Evolutionary conservation across 2,113 vertebrate genomes (phyloP), one percentile per base, ranked within the genome.

Genomic region (Phyllostomus discolor): DNA sequence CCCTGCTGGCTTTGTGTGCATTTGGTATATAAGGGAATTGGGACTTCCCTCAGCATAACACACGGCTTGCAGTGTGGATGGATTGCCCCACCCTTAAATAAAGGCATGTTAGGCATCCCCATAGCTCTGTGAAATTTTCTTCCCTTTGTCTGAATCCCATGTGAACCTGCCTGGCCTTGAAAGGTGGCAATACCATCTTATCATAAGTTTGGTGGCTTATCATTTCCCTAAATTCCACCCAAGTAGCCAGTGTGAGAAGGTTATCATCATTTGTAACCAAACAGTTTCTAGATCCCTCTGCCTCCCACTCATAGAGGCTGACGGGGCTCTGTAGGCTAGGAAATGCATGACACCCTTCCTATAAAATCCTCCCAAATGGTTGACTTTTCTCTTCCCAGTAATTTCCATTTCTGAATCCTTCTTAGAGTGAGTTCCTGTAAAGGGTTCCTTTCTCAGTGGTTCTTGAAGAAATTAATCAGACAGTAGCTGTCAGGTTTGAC

Each of bases 401-500:
- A 6, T 62, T 83, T 90, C 43, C 0, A 0, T 59, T 70, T 66
- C 84, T 79, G 46, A 75, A 24, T 48, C 19, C 31, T 35, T 91
- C 2, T 3, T 59, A 73, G 46, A 91, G 5, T 31, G 64, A 86
- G 72, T 35, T 75, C n/a, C n/a, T 24, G 62, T 14, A 82, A 62
- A 50, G 43, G 88, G 73, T 43, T 93, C 84, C 0, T 8, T 19
- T 79, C 28, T 85, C 1, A 0, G 1, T 33, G 48, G 59, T 87
- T 35, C 38, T 79, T 14, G 5, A 50, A 83, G 69, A 91, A 86
- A 84, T 94, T 94, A 35, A 73, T 90, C 92, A 82, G 93, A 91
- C 88, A 85, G 66, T 33, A 12, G 84, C 41, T 94, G 88, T 94
- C 94, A 83, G 66, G 59, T 43, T 35, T 88, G 85, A 96, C 76